These are phyloP conservation scores for Chelonia mydas DNA, from an alignment of 2,797 vertebrate genomes.

Conservation along the genomic window DNA sequence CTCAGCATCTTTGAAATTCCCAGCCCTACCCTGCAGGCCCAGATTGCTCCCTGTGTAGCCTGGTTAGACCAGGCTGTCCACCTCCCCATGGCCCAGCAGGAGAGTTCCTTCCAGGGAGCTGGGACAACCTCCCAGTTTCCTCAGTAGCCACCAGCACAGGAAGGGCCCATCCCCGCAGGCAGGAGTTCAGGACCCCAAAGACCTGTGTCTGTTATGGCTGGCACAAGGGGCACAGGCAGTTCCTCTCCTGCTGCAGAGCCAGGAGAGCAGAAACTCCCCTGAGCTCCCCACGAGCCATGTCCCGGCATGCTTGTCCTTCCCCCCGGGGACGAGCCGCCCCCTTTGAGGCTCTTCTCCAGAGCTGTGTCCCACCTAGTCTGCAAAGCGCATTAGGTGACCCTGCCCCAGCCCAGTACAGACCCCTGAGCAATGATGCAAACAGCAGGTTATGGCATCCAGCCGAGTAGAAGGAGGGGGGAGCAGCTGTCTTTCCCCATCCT, in stretches of 20 bases:
- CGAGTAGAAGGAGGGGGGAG: background rate
- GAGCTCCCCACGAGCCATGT: too few relatives aligned
- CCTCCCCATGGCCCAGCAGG: background rate
- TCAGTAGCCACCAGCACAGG: background rate
- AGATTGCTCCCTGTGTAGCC: too few relatives aligned
- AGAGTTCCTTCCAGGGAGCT: background rate
- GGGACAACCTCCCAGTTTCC: background rate
- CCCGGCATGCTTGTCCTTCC: too few relatives aligned
- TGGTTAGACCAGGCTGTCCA: background rate
- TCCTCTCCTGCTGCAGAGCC: too few relatives aligned
- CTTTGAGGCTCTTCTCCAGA: background rate
- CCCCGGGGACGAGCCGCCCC: too few relatives aligned
- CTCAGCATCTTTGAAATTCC: background rate
- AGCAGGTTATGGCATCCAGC: background rate
- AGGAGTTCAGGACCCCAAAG: background rate
- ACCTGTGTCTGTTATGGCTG: background rate
- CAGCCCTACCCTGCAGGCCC: background rate
- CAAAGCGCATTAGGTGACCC: too few relatives aligned
- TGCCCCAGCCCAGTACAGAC: too few relatives aligned
- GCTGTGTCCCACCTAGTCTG: background rate
- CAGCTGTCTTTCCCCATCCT: too few relatives aligned
- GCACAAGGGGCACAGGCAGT: background rate
- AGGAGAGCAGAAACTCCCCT: too few relatives aligned
- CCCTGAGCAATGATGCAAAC: background rate
- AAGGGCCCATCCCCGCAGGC: too few relatives aligned